These are phyloP conservation scores for Caenorhabditis sp. DNA, from an alignment of 2,888 invertebrate genomes.

Conservation along the genomic window DNA sequence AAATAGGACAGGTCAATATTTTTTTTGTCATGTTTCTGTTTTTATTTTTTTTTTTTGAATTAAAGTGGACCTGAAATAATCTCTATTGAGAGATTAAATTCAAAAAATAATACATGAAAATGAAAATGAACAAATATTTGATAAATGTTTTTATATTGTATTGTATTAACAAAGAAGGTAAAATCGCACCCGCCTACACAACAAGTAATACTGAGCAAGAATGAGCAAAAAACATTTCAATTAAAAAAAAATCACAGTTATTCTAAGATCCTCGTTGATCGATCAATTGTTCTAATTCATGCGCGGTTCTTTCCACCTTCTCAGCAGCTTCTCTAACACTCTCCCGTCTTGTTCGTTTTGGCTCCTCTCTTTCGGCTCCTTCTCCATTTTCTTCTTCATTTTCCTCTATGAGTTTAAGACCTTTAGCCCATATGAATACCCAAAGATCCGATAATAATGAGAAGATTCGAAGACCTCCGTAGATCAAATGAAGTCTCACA, in stretches of 20 bases:
- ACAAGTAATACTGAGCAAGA: background rate
- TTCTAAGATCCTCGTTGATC: constrained; percentile 28
- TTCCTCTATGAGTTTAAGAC: constrained; percentile 64
- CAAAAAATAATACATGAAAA: too few relatives aligned
- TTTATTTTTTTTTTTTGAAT: too few relatives aligned
- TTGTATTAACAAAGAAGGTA: too few relatives aligned
- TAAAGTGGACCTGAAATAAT: too few relatives aligned
- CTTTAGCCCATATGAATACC: constrained; percentile 68
- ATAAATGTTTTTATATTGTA: too few relatives aligned
- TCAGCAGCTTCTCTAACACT: constrained; percentile 25
- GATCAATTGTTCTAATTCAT: constrained; percentile 30
- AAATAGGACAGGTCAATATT: too few relatives aligned
- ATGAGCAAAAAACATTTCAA: background rate
- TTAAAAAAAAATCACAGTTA: background rate
- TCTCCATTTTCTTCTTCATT: constrained; percentile 27
- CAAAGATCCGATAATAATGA: constrained; percentile 68
- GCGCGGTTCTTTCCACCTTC: constrained; percentile 34
- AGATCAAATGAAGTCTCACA: constrained; percentile 61
- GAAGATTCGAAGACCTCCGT: constrained; percentile 65
- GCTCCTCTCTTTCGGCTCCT: constrained; percentile 11
- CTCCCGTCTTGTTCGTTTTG: constrained; percentile 12
- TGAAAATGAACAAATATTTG: too few relatives aligned
- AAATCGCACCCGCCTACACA: background rate
- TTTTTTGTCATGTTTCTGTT: too few relatives aligned
- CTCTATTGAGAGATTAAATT: too few relatives aligned